Conservation (phyloP, 2,888 invertebrate genomes). For the Panopea generosa region DNA sequence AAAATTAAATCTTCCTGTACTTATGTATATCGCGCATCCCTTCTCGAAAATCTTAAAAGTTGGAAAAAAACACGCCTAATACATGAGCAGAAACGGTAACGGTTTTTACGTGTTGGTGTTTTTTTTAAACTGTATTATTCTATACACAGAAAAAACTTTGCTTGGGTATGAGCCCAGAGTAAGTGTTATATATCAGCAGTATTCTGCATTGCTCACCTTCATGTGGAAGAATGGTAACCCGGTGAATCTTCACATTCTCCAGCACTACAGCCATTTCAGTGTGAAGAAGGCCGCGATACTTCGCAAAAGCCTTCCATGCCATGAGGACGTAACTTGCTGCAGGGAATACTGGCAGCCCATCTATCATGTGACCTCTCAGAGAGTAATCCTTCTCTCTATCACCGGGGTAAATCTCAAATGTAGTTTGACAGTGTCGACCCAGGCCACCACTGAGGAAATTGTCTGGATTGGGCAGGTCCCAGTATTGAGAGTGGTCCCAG, state of each 20-base stretch:
- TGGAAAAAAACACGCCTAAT: no score
- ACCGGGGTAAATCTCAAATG: constrained; percentile 74
- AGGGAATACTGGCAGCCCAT: constrained; percentile 95
- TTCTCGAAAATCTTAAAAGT: no score
- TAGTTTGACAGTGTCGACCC: constrained; percentile 68
- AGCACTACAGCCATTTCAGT: constrained; percentile 94
- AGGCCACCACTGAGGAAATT: constrained; percentile 69
- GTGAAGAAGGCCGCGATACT: constrained; percentile 79
- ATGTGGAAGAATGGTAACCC: constrained; percentile 96
- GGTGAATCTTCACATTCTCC: constrained; percentile 95
- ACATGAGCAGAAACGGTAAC: no score
- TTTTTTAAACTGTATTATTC: no score
- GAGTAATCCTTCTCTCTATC: constrained; percentile 71
- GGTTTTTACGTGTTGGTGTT: no score
- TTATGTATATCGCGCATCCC: no score
- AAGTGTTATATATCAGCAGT: no score
- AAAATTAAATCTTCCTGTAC: no score
- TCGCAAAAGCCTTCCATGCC: constrained; percentile 86
- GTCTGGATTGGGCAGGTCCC: constrained; percentile 87
- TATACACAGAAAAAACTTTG: no score
- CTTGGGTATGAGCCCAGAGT: no score
- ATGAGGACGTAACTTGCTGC: constrained; percentile 90
- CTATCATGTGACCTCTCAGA: constrained; percentile 91
- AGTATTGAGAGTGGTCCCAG: constrained; percentile 95
- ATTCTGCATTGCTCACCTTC: constrained; percentile 86